phyloP scores from a whole-genome alignment of 1,140 invertebrate species.

The Popillia japonica region DNA sequence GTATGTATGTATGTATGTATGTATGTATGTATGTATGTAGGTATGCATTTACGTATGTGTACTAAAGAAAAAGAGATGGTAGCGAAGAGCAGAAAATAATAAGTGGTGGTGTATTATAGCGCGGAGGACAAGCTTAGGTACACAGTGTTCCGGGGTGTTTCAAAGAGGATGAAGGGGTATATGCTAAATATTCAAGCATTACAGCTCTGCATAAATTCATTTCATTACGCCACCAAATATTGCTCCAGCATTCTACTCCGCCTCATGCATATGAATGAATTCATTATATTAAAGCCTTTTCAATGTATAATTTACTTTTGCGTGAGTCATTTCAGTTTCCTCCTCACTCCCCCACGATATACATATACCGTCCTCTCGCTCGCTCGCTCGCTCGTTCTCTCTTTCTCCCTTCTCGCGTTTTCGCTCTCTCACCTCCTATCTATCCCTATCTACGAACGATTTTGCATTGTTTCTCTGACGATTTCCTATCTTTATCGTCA shows the following conservation, averaged over 20 bases:
- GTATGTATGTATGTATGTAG: not conserved
- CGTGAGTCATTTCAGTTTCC: slow-evolving; percentile 69
- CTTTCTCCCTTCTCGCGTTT: not conserved
- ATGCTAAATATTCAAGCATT: slow-evolving; percentile 70
- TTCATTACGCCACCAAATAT: slow-evolving; percentile 72
- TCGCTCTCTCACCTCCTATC: slow-evolving; percentile 1
- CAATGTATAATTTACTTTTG: slow-evolving; percentile 75
- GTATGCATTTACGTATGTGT: too few species aligned
- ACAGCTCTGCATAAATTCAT: slow-evolving; percentile 73
- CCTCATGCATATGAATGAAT: slow-evolving; percentile 73
- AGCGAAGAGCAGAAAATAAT: slow-evolving; percentile 40
- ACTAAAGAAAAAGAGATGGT: slow-evolving; percentile 4
- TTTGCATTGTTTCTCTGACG: not conserved
- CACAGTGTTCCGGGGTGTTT: slow-evolving; percentile 51
- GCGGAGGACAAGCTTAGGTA: slow-evolving; percentile 49
- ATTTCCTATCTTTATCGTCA: not conserved
- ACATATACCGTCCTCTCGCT: not conserved
- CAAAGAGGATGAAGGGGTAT: slow-evolving; percentile 58
- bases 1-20: not conserved
- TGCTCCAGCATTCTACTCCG: slow-evolving; percentile 64
- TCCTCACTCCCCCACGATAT: slow-evolving; percentile 50
- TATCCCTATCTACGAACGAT: not conserved
- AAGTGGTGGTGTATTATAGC: slow-evolving; percentile 44
- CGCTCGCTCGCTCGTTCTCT: not conserved
- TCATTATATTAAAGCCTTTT: slow-evolving; percentile 74